Conservation (phyloP, 2,113 vertebrate species). For the Gopherus evgoodei region DNA sequence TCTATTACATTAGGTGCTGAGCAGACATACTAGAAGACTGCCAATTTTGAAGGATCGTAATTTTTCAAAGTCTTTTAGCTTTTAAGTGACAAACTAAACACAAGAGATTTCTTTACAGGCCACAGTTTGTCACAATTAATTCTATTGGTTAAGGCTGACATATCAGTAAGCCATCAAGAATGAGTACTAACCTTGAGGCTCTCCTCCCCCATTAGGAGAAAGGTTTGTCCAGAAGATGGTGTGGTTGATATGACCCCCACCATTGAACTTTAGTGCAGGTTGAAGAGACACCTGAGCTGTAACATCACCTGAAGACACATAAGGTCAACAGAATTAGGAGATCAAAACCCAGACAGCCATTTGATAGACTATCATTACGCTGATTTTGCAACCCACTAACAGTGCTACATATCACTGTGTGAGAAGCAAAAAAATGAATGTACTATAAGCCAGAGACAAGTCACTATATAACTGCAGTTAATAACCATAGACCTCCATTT, state of each 20-base stretch:
- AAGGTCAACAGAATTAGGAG: conserved; percentile 16
- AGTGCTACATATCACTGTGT: not conserved
- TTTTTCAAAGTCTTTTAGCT: not conserved
- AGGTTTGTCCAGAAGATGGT: conserved; percentile 99
- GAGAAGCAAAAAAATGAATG: not conserved
- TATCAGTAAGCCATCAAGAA: not conserved
- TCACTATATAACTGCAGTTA: not conserved
- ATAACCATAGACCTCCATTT: not conserved
- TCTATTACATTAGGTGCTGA: not conserved
- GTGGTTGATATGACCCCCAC: conserved; percentile 97
- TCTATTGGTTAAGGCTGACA: not conserved
- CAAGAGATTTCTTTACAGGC: not conserved
- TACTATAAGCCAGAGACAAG: no score
- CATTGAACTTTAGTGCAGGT: conserved; percentile 93
- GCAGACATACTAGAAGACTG: not conserved
- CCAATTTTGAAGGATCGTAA: not conserved
- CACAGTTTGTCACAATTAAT: not conserved
- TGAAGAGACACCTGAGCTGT: conserved; percentile 92
- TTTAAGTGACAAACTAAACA: not conserved
- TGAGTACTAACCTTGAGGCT: conserved; percentile 87
- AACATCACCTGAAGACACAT: conserved; percentile 87
- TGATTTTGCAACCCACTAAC: not conserved
- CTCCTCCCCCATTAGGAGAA: conserved; percentile 91
- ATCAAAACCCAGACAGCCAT: not conserved
- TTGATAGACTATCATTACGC: not conserved